Base-by-base conservation (phyloP, 1,140 invertebrate species). In the Augochlora pura region DNA sequence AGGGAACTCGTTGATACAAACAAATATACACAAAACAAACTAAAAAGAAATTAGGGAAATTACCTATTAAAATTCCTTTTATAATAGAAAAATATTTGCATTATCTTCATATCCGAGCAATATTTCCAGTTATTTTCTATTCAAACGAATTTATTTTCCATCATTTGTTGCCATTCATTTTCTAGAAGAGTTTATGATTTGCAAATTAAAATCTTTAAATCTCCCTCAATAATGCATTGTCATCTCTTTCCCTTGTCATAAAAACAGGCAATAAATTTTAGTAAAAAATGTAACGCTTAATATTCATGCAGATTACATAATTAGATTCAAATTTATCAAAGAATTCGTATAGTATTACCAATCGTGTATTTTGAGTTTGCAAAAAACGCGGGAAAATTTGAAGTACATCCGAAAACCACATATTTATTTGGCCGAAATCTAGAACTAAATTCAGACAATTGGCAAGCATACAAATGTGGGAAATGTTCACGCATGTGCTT, bases 401-500 rank as follows among this genome's bases (percentile, higher is more conserved):
- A 8, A 14, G 23, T 5, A 0, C 0, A 32, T 32, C 32, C 32
- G 32, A 14, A 8, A 67, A 16, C 2, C 10, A 67, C 4, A 16
- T 9, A n/a, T 5, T 8, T 8, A 6, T 46, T 68, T 68, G 23
- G 52, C n/a, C 4, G 12, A 32, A 54, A n/a, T 46, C n/a, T 32
- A 5, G 1, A 16, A 46, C 5, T 0, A 18, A 66, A 23, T 32
- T 10, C 32, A 67, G 5, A 12, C 38, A 9, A 68, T 59, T 76
- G 4, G 49, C 18, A 14, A 3, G 7, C 6, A 16, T n/a, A n/a
- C 18, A n/a, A 27, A 63, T 42, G 9, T 27, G 32, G 27, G 12
- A 32, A 52, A 46, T 39, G 62, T 64, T n/a, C 16, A 57, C 77
- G 77, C 77, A 65, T 78, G 77, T 78, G 69, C 57, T 70, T 18